phyloP scores from a whole-genome alignment of 2,888 invertebrate species.

The Apamea sordens region DNA sequence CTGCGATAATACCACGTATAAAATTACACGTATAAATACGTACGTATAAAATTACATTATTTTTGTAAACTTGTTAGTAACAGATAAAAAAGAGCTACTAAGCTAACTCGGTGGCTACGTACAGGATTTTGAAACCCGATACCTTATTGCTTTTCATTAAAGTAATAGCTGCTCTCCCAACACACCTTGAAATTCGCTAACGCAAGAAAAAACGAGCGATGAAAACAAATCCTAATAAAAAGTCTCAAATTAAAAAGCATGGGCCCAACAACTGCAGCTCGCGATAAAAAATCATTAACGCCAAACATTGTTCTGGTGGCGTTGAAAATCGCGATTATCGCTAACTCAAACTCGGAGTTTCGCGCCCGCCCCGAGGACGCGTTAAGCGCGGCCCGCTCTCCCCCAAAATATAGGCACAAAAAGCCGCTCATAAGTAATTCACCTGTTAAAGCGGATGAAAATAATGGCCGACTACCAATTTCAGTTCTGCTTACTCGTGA shows the following conservation, averaged over 20 bases:
- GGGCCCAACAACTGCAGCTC: conserved; percentile 50
- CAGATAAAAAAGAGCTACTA: not conserved
- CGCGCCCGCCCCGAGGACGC: conserved; percentile 48
- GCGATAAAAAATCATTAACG: conserved; percentile 64
- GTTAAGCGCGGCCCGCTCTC: conserved; percentile 41
- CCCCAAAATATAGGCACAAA: conserved; percentile 64
- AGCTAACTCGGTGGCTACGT: not conserved
- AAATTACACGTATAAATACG: not conserved
- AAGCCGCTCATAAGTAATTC: conserved; percentile 70
- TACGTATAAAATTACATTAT: not conserved
- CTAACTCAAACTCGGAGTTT: conserved; percentile 67
- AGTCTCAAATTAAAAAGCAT: conserved; percentile 49
- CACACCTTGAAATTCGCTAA: conserved; percentile 20
- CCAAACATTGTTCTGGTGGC: conserved; percentile 69
- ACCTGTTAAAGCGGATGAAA: conserved; percentile 63
- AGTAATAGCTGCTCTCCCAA: not conserved
- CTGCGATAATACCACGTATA: not conserved
- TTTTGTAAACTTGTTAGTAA: not conserved
- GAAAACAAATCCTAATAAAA: conserved; percentile 46
- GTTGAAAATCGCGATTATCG: conserved; percentile 75
- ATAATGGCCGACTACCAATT: conserved; percentile 62
- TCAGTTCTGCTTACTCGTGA: conserved; percentile 59
- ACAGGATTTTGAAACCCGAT: not conserved
- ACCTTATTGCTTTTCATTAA: conserved; percentile 6
- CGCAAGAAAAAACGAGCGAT: conserved; percentile 27